phyloP scores from a whole-genome alignment of 2,888 invertebrate species.

The Miltochrista miniata region DNA sequence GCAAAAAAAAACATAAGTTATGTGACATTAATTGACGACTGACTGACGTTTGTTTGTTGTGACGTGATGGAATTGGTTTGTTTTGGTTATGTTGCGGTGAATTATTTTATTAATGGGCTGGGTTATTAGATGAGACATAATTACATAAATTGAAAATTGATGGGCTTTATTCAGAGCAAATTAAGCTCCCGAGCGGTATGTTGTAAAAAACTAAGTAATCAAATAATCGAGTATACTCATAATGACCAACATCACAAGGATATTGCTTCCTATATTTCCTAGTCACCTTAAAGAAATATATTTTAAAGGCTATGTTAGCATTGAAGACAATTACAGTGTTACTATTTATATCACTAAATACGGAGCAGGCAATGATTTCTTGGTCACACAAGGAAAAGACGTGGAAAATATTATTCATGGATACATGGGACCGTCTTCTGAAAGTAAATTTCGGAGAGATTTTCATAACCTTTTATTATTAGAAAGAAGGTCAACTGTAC shows the following conservation, averaged over 20 bases:
- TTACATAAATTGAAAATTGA: too few relatives aligned
- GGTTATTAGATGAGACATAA: too few relatives aligned
- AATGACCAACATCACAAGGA: constrained; percentile 37
- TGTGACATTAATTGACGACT: too few relatives aligned
- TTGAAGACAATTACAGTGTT: constrained; percentile 32
- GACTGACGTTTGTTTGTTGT: too few relatives aligned
- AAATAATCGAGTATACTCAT: neutral
- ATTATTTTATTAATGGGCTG: too few relatives aligned
- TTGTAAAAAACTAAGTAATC: neutral
- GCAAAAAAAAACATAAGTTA: too few relatives aligned
- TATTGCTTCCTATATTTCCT: constrained; percentile 54
- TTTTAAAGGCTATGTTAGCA: constrained; percentile 54
- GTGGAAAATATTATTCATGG: constrained; percentile 50
- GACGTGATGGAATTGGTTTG: too few relatives aligned
- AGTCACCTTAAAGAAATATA: constrained; percentile 39
- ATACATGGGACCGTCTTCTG: constrained; percentile 34
- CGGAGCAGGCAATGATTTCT: constrained; percentile 26
- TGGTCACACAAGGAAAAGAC: constrained; percentile 25
- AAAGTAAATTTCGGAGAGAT: constrained; percentile 19
- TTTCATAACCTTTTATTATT: constrained; percentile 45
- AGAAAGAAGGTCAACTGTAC: constrained; percentile 26
- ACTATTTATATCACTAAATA: constrained; percentile 60
- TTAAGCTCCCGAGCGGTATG: too few relatives aligned
- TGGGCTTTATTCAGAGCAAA: too few relatives aligned
- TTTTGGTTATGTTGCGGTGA: too few relatives aligned